phyloP scores from a whole-genome alignment of 2,113 vertebrate genomes.

The Noctilio leporinus region DNA sequence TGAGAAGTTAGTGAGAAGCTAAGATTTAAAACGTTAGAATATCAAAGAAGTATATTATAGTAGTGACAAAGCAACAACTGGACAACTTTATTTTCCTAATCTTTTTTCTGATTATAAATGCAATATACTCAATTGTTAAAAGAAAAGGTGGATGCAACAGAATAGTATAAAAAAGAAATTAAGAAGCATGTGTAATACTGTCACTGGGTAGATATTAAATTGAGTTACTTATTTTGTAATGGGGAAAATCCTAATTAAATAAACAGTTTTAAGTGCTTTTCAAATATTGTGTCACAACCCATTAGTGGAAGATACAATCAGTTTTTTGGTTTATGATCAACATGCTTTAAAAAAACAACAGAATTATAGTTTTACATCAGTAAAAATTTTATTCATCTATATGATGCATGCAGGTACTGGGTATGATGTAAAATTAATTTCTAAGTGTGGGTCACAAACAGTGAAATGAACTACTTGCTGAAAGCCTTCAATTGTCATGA shows the following conservation, averaged over 20 bases:
- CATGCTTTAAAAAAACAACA: background rate
- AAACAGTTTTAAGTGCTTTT: slow-evolving; percentile 39
- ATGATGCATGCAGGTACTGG: background rate
- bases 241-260: slow-evolving; percentile 18
- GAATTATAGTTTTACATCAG: background rate
- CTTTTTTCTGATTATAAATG: slow-evolving; percentile 36
- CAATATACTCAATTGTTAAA: background rate
- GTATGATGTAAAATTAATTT: background rate
- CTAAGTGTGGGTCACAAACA: background rate
- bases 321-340: background rate
- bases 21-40: slow-evolving; percentile 7
- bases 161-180: slow-evolving; percentile 7
- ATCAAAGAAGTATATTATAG: background rate
- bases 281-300: slow-evolving; percentile 12
- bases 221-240: slow-evolving; percentile 34
- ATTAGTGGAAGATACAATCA: slow-evolving; percentile 2
- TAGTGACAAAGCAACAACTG: background rate
- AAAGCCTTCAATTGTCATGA: background rate
- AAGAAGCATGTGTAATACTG: background rate
- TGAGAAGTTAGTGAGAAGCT: background rate
- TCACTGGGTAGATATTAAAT: slow-evolving; percentile 3
- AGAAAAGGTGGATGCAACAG: background rate
- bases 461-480: background rate
- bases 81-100: slow-evolving; percentile 16
- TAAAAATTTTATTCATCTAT: slow-evolving; percentile 11